These are phyloP conservation scores for Plumapathes pennacea DNA, from an alignment of 92 coral and sea anemone species.

Conservation along the genomic window DNA sequence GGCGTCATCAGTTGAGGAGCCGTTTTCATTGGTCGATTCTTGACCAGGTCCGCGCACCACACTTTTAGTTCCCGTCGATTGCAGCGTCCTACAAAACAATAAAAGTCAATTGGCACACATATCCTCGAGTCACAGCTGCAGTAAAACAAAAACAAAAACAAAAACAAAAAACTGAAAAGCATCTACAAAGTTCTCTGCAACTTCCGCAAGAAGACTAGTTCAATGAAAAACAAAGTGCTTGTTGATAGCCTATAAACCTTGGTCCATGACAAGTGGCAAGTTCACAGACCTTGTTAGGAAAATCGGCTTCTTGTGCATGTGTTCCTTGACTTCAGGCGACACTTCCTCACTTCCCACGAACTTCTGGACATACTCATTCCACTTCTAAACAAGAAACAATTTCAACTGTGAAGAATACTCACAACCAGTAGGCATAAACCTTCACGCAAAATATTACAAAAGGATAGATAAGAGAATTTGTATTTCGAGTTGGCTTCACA, in stretches of 20 bases:
- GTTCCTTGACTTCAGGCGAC: constrained; percentile 92
- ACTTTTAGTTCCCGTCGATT: too few relatives aligned
- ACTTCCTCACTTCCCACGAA: constrained; percentile 93
- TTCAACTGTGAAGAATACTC: neutral
- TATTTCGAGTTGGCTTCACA: too few relatives aligned
- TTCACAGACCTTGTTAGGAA: constrained; percentile 79
- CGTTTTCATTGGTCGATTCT: constrained; percentile 83
- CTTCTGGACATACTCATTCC: constrained; percentile 98
- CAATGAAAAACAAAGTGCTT: neutral
- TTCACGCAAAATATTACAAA: neutral
- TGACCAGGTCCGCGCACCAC: constrained; percentile 48
- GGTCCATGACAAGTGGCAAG: neutral
- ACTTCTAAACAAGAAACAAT: constrained; percentile 54
- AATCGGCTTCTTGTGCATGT: constrained; percentile 86
- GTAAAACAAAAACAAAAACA: too few relatives aligned
- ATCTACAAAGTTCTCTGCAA: too few relatives aligned
- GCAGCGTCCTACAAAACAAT: too few relatives aligned
- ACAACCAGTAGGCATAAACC: neutral
- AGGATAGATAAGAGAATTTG: neutral
- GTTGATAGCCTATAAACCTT: neutral
- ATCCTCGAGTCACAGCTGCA: too few relatives aligned
- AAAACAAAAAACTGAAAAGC: too few relatives aligned
- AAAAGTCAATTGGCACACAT: too few relatives aligned
- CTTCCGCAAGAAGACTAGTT: too few relatives aligned
- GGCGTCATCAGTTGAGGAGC: constrained; percentile 89